Percentiles rank a stretch among this genome's conserved stretches.
These are phyloP conservation scores for Calliphora vomitoria DNA, from an alignment of 2,888 invertebrate genomes.

Conservation along the genomic window DNA sequence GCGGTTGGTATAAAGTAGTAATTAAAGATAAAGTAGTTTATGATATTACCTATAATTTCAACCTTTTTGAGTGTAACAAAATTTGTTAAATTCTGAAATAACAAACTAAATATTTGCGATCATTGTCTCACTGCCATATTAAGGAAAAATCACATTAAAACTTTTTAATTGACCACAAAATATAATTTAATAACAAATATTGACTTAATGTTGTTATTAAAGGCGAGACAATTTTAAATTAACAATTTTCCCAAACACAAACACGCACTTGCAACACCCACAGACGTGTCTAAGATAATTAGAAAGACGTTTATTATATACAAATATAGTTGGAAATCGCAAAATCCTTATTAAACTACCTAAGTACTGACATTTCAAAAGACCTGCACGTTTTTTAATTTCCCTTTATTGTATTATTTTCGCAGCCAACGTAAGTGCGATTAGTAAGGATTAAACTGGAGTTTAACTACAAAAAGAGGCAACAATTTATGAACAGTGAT, in stretches of 20 bases:
- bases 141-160: too few relatives aligned
- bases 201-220: constrained; percentile 34
- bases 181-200: constrained; percentile 40
- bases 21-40: too few relatives aligned
- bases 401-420: constrained; percentile 24
- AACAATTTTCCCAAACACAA: constrained; percentile 20
- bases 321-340: neutral
- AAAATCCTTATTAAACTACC: constrained; percentile 14
- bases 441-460: constrained; percentile 51
- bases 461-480: constrained; percentile 20
- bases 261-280: neutral
- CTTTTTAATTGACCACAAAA: constrained; percentile 12
- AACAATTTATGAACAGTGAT: constrained; percentile 11
- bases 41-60: too few relatives aligned
- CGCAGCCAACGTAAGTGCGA: constrained; percentile 43
- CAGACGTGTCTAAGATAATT: constrained; percentile 6
- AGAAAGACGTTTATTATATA: constrained; percentile 10
- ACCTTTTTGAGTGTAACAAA: too few relatives aligned
- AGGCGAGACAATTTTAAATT: constrained; percentile 61
- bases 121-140: too few relatives aligned
- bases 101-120: neutral
- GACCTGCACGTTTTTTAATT: constrained; percentile 27
- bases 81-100: too few relatives aligned
- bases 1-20: too few relatives aligned
- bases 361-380: constrained; percentile 23